Evolutionary conservation across 2,113 vertebrate genomes (phyloP).

Genomic region (Quiscalus mexicanus): DNA sequence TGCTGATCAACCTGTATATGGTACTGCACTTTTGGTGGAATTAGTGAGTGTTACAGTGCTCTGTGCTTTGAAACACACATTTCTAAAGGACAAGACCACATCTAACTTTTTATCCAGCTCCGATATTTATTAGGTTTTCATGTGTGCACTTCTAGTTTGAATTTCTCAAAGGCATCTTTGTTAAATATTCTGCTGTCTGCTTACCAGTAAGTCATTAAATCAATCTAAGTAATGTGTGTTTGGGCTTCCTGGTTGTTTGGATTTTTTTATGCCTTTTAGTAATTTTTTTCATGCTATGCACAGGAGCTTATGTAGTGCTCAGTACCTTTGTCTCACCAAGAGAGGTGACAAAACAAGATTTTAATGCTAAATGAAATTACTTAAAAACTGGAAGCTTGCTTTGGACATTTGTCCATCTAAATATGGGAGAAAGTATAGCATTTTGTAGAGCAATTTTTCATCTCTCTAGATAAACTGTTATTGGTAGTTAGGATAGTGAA

Average conservation of each 20-base stretch:
- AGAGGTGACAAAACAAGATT: neutral
- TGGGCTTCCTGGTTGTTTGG: neutral
- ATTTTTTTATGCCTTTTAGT: neutral
- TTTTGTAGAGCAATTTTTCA: neutral
- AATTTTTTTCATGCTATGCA: neutral
- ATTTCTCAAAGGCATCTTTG: neutral
- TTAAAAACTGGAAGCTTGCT: neutral
- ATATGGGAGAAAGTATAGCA: neutral
- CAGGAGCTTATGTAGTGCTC: neutral
- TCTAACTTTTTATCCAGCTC: neutral
- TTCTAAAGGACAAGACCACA: neutral
- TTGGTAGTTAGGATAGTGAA: neutral
- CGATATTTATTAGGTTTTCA: neutral
- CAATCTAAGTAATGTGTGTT: neutral
- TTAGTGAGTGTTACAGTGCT: neutral
- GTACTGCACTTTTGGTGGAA: neutral
- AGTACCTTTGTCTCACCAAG: neutral
- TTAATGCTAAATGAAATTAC: neutral
- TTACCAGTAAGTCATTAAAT: neutral
- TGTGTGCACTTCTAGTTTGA: neutral
- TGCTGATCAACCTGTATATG: neutral
- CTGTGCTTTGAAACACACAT: neutral
- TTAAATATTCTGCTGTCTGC: neutral
- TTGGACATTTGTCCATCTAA: neutral
- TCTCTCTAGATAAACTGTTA: neutral